Percentiles rank a stretch among this genome's conserved stretches.
Evolutionary conservation across 2,888 invertebrate genomes (phyloP).

Genomic region (Anorthoa munda): DNA sequence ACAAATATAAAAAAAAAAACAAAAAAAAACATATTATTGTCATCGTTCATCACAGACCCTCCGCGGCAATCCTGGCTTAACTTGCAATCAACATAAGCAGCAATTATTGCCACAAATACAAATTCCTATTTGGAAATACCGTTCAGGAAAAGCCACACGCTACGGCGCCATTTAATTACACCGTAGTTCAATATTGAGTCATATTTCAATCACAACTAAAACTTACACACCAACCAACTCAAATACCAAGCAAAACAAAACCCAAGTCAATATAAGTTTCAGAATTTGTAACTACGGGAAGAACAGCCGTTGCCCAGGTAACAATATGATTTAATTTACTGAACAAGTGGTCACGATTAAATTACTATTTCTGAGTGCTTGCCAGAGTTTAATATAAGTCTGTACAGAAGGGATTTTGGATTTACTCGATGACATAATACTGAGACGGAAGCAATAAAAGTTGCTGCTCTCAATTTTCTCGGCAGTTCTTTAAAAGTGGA

Average conservation of each 20-base stretch:
- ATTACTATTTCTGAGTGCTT: constrained; percentile 66
- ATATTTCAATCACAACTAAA: neutral
- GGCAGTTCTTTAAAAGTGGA: constrained; percentile 72
- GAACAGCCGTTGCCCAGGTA: constrained; percentile 52
- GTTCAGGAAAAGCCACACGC: neutral
- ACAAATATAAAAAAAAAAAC: no score
- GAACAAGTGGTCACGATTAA: constrained; percentile 64
- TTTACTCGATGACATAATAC: constrained; percentile 62
- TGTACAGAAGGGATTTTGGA: constrained; percentile 53
- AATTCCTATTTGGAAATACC: no score
- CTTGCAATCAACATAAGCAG: neutral
- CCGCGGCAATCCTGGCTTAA: neutral
- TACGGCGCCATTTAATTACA: neutral
- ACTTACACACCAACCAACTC: constrained; percentile 6
- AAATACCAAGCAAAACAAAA: constrained; percentile 33
- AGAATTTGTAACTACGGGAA: constrained; percentile 33
- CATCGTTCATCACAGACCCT: no score
- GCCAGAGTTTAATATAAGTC: constrained; percentile 63
- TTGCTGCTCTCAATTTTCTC: constrained; percentile 75
- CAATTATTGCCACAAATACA: neutral
- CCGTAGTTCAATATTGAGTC: neutral
- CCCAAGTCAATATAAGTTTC: constrained; percentile 52
- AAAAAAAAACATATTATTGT: no score
- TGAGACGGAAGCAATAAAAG: constrained; percentile 80
- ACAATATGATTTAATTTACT: constrained; percentile 65